Conservation (phyloP, 2,113 vertebrate species). For the Xiphophorus couchianus region DNA sequence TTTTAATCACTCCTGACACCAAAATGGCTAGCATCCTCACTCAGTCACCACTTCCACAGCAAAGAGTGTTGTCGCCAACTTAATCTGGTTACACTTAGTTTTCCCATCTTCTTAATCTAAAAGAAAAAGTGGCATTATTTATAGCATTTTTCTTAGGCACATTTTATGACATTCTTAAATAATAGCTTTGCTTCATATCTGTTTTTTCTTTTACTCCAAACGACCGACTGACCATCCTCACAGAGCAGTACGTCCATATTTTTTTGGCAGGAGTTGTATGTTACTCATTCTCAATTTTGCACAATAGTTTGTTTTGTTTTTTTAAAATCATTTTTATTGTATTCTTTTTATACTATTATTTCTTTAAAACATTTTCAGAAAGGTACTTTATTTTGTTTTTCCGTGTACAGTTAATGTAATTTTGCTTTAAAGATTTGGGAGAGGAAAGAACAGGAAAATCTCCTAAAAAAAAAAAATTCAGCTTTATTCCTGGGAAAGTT, state of each 20-base stretch:
- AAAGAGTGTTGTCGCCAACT: background rate
- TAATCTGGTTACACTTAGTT: background rate
- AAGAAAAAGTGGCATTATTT: background rate
- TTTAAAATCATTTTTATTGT: conserved; percentile 76
- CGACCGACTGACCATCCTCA: background rate
- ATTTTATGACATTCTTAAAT: too few species aligned
- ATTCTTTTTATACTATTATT: conserved; percentile 76
- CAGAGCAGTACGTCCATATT: background rate
- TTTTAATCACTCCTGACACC: too few species aligned
- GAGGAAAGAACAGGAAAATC: conserved; percentile 52
- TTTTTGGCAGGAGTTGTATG: conserved; percentile 34
- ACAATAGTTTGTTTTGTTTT: conserved; percentile 74
- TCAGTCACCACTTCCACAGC: background rate
- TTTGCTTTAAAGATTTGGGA: conserved; percentile 34
- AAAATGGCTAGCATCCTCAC: background rate
- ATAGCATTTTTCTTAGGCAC: background rate
- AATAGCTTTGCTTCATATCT: too few species aligned
- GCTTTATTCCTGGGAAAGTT: conserved; percentile 18
- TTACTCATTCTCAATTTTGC: conserved; percentile 84
- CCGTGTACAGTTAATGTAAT: conserved; percentile 28
- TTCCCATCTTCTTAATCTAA: background rate
- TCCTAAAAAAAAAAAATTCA: background rate
- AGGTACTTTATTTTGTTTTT: conserved; percentile 76
- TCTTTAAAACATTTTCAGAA: conserved; percentile 74
- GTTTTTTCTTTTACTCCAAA: background rate